These are phyloP conservation scores for Drosophila imparisetae DNA, from an alignment of 2,888 invertebrate genomes.

Conservation along the genomic window DNA sequence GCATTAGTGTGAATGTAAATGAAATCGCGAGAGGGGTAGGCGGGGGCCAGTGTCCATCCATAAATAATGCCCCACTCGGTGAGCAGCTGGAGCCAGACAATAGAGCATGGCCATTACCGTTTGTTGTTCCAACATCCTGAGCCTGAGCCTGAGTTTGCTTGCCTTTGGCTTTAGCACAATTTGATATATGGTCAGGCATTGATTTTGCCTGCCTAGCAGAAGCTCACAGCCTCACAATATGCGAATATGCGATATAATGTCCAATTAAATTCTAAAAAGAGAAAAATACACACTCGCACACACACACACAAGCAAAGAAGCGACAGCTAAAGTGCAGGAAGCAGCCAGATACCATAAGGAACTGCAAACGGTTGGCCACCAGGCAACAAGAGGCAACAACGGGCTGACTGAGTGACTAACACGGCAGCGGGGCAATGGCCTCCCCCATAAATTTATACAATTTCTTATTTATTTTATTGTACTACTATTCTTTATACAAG, in stretches of 20 bases:
- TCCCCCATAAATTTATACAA: conserved; percentile 75
- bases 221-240: conserved; percentile 50
- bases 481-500: conserved; percentile 67
- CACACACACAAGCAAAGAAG: conserved; percentile 4
- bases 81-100: conserved; percentile 65
- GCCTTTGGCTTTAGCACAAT: conserved; percentile 59
- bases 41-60: conserved; percentile 48
- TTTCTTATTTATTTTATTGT: conserved; percentile 77
- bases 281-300: conserved; percentile 14
- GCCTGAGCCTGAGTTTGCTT: conserved; percentile 15
- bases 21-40: neutral
- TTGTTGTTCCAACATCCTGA: conserved; percentile 61
- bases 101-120: conserved; percentile 66
- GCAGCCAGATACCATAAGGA: conserved; percentile 12
- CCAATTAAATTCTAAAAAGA: conserved; percentile 75
- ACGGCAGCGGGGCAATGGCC: conserved; percentile 41
- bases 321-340: conserved; percentile 52
- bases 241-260: conserved; percentile 77
- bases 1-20: conserved; percentile 55
- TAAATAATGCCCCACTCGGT: conserved; percentile 67
- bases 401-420: conserved; percentile 10
- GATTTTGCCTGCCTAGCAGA: conserved; percentile 64
- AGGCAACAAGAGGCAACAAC: conserved; percentile 22
- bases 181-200: conserved; percentile 78
- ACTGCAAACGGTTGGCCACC: conserved; percentile 8